Evolutionary conservation across 2,797 vertebrate species (phyloP).

Genomic region (Orestias chungarensis): DNA sequence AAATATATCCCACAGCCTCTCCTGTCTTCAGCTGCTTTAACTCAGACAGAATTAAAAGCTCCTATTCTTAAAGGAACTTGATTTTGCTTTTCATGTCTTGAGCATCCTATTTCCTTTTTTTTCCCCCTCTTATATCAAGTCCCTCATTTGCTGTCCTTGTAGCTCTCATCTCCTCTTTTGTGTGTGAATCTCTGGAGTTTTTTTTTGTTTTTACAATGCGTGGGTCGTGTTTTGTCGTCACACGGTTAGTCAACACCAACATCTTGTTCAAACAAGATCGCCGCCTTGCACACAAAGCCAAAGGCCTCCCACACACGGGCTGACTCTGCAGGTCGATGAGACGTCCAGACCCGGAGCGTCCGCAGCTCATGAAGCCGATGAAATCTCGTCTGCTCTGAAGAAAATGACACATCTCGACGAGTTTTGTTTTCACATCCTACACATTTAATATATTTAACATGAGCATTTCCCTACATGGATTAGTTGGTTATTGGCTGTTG

Average conservation of each 20-base stretch:
- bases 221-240: slow-evolving; percentile 42
- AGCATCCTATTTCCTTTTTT: slow-evolving; percentile 1
- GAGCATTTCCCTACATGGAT: not conserved
- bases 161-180: slow-evolving; percentile 27
- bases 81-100: not conserved
- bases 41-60: not conserved
- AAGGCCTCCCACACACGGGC: slow-evolving; percentile 55
- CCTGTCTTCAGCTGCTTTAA: slow-evolving; percentile 58
- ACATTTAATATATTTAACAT: too few species aligned
- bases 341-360: slow-evolving; percentile 45
- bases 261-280: slow-evolving; percentile 63
- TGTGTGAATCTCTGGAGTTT: slow-evolving; percentile 8
- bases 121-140: not conserved
- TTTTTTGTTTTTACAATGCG: slow-evolving; percentile 28
- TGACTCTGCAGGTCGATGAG: slow-evolving; percentile 46
- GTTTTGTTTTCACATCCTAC: slow-evolving; percentile 5
- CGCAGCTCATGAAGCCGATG: slow-evolving; percentile 12
- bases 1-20: slow-evolving; percentile 76
- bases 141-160: slow-evolving; percentile 3
- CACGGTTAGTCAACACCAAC: slow-evolving; percentile 61
- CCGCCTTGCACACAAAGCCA: slow-evolving; percentile 44
- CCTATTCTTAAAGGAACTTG: slow-evolving; percentile 11
- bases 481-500: not conserved
- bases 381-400: slow-evolving; percentile 8
- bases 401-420: slow-evolving; percentile 1